phyloP scores from a whole-genome alignment of 2,113 vertebrate genomes.

The Epinephelus fuscoguttatus region DNA sequence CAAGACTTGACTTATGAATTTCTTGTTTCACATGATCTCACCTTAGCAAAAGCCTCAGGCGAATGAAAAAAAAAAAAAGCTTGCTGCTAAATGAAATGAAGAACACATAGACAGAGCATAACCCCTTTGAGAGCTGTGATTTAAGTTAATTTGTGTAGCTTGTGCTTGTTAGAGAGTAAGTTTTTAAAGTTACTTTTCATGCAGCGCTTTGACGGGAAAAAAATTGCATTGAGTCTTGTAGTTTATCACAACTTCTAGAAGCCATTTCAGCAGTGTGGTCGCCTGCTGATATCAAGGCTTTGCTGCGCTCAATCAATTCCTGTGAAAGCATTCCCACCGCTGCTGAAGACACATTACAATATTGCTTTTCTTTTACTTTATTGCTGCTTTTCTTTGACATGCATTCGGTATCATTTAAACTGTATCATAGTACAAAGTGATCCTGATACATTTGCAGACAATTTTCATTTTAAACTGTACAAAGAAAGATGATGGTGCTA shows the following conservation, averaged over 20 bases:
- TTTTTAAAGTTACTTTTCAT: slow-evolving; percentile 41
- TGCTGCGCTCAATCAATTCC: background rate
- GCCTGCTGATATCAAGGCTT: background rate
- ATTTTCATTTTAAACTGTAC: background rate
- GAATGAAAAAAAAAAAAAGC: slow-evolving; percentile 4
- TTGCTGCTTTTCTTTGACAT: background rate
- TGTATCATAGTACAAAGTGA: background rate
- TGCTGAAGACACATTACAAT: background rate
- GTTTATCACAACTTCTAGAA: slow-evolving; percentile 2
- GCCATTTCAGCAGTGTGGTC: background rate
- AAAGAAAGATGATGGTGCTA: background rate
- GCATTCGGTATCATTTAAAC: background rate
- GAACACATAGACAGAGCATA: slow-evolving; percentile 15
- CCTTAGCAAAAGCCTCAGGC: slow-evolving; percentile 48
- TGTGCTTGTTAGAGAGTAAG: slow-evolving; percentile 21
- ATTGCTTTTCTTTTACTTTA: background rate
- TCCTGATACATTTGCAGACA: background rate
- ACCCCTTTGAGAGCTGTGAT: slow-evolving; percentile 29
- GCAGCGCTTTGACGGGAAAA: slow-evolving; percentile 6
- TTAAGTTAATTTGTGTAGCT: slow-evolving; percentile 32
- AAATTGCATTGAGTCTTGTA: background rate
- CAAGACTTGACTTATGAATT: slow-evolving; percentile 47
- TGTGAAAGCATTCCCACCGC: background rate
- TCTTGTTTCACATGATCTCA: slow-evolving; percentile 57
- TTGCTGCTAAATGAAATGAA: slow-evolving; percentile 32